Conservation (phyloP, 2,888 invertebrate genomes). For the Tetropium fuscum region DNA sequence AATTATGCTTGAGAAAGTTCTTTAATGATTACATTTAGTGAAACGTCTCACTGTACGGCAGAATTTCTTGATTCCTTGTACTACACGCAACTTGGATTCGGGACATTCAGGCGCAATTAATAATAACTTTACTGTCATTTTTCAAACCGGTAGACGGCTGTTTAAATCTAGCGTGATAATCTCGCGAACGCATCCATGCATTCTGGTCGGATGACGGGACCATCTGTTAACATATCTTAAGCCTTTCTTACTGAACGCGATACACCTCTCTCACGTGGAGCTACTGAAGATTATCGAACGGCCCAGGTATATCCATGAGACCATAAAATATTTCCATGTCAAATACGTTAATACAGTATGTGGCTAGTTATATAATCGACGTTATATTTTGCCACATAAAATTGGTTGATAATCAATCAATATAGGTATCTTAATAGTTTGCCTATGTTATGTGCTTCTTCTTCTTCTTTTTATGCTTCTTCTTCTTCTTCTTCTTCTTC, state of each 20-base stretch:
- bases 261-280: slow-evolving; percentile 34
- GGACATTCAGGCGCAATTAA: slow-evolving; percentile 51
- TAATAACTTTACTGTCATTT: slow-evolving; percentile 58
- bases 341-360: too few species aligned
- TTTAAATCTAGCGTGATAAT: slow-evolving; percentile 62
- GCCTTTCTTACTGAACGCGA: slow-evolving; percentile 23
- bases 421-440: too few species aligned
- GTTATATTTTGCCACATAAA: too few species aligned
- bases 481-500: too few species aligned
- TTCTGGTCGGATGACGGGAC: slow-evolving; percentile 54
- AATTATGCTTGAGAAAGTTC: slow-evolving; percentile 24
- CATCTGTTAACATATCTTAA: slow-evolving; percentile 54
- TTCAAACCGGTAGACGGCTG: slow-evolving; percentile 58
- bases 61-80: neutral
- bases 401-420: too few species aligned
- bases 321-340: neutral
- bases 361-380: too few species aligned
- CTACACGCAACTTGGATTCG: slow-evolving; percentile 6
- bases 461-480: too few species aligned
- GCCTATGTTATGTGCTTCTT: too few species aligned
- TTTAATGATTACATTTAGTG: slow-evolving; percentile 33
- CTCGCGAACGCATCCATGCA: slow-evolving; percentile 57
- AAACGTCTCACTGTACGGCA: slow-evolving; percentile 15
- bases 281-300: slow-evolving; percentile 34
- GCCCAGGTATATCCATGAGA: neutral